These are phyloP conservation scores for Lineus longissimus DNA, from an alignment of 1,140 invertebrate species.

Conservation along the genomic window DNA sequence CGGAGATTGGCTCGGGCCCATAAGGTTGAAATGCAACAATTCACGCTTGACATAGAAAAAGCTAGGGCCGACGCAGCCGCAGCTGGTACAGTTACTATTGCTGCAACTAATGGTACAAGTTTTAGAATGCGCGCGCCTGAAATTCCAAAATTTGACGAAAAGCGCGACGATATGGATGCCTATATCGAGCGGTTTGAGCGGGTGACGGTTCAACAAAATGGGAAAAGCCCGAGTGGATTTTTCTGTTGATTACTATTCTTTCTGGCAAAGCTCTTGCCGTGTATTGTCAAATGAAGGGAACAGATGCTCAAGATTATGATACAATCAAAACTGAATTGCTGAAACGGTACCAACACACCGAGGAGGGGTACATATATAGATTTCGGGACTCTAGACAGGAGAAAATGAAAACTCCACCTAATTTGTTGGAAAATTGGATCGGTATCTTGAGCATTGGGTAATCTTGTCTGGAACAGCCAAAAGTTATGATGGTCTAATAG, in stretches of 20 bases:
- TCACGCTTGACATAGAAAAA: too few relatives aligned
- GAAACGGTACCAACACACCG: constrained; percentile 13
- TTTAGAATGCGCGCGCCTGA: not conserved
- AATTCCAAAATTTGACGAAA: constrained; percentile 19
- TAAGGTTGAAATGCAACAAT: too few relatives aligned
- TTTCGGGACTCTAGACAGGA: constrained; percentile 22
- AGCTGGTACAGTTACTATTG: too few relatives aligned
- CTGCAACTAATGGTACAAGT: not conserved
- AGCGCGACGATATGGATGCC: constrained; percentile 20
- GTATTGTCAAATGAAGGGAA: constrained; percentile 14
- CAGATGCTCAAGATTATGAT: constrained; percentile 21
- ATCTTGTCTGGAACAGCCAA: not conserved
- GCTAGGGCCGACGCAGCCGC: too few relatives aligned
- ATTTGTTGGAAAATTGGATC: constrained; percentile 4
- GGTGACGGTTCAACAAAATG: constrained; percentile 15
- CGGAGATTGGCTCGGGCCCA: too few relatives aligned
- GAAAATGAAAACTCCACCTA: not conserved
- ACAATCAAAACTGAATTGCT: constrained; percentile 22
- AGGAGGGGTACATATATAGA: not conserved
- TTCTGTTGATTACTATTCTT: constrained; percentile 16
- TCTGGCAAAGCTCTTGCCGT: constrained; percentile 24
- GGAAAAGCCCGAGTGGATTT: constrained; percentile 13
- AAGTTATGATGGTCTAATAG: not conserved
- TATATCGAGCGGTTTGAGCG: constrained; percentile 18
- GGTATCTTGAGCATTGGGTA: constrained; percentile 1